Percentiles rank a stretch among this genome's conserved stretches.
Evolutionary conservation across 2,113 vertebrate genomes (phyloP).

Genomic region (Crotophaga sulcirostris): DNA sequence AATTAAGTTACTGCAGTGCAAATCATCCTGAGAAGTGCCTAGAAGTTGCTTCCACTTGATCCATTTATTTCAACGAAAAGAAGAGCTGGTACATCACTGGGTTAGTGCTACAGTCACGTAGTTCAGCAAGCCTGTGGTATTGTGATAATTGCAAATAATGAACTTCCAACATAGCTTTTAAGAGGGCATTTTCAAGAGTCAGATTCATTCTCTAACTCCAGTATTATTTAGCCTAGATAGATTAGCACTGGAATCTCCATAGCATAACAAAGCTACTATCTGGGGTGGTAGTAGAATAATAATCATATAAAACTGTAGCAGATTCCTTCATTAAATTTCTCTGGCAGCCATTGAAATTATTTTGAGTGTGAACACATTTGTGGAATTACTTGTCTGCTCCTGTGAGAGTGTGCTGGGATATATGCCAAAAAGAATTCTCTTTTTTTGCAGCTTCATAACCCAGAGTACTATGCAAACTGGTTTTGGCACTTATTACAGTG

Average conservation of each 20-base stretch:
- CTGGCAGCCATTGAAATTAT: conserved; percentile 23
- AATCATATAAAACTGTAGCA: not conserved
- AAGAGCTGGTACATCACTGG: not conserved
- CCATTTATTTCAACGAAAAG: not conserved
- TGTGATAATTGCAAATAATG: not conserved
- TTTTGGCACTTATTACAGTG: not conserved
- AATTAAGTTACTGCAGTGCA: not conserved
- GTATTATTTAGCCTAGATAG: not conserved
- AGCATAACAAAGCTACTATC: not conserved
- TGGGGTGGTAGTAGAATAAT: not conserved
- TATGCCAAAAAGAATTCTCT: not conserved
- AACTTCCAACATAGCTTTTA: not conserved
- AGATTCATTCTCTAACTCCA: not conserved
- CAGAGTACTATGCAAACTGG: not conserved
- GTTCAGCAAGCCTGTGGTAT: not conserved
- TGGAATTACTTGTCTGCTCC: conserved; percentile 16
- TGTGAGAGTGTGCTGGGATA: conserved; percentile 8
- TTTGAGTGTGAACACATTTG: conserved; percentile 40
- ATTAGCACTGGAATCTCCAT: not conserved
- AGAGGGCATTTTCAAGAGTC: not conserved
- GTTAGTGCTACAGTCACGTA: not conserved
- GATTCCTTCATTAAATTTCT: conserved; percentile 12
- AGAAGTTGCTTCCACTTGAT: not conserved
- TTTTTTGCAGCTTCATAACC: not conserved
- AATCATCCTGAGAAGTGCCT: not conserved